phyloP scores from a whole-genome alignment of 1,140 invertebrate species.

The Rhopalosiphum padi region DNA sequence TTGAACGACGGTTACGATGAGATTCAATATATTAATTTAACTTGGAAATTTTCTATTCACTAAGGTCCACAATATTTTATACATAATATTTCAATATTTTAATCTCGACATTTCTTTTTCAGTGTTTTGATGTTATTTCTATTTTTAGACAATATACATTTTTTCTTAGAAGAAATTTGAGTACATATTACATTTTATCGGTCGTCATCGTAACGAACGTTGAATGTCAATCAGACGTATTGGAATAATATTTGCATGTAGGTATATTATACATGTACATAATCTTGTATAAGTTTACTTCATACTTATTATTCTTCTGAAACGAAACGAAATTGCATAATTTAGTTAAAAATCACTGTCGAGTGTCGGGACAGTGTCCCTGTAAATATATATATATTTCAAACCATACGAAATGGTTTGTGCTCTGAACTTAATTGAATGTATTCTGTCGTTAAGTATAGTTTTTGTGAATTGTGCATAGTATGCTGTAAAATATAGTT shows the following conservation, averaged over 20 bases:
- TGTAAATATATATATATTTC: neutral
- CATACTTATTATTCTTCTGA: neutral
- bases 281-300: neutral
- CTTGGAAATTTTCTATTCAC: neutral
- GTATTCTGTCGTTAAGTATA: neutral
- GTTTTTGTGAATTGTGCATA: no score
- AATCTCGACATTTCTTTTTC: neutral
- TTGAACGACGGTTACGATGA: neutral
- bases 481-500: neutral
- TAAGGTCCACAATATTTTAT: neutral
- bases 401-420: neutral
- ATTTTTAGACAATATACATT: neutral
- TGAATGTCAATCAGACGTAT: neutral
- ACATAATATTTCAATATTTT: neutral
- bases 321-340: neutral
- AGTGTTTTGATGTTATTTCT: neutral
- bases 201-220: neutral
- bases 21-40: neutral
- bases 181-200: neutral
- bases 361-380: no score
- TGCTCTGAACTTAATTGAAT: neutral
- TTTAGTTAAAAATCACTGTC: neutral
- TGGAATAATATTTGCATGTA: neutral
- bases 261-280: neutral
- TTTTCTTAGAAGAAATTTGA: neutral